Percentiles rank a stretch among this genome's conserved stretches.
Evolutionary conservation across 2,797 vertebrate genomes (phyloP).

Genomic region (Rhynchotus rufescens): DNA sequence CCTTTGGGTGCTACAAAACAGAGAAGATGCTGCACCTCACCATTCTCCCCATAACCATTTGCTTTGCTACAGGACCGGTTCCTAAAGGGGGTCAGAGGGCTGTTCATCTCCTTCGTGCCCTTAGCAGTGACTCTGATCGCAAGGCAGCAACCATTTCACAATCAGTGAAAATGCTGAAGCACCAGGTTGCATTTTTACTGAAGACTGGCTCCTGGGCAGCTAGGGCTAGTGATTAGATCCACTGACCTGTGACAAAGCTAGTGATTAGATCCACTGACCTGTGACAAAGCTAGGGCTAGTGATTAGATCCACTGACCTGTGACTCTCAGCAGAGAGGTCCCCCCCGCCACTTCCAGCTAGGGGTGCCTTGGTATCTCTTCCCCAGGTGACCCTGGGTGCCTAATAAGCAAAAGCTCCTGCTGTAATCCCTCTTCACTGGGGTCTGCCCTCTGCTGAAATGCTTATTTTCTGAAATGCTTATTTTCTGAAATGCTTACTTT

Average conservation of each 20-base stretch:
- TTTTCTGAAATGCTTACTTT: neutral
- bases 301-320: neutral
- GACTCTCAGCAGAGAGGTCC: neutral
- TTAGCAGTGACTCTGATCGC: neutral
- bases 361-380: neutral
- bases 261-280: neutral
- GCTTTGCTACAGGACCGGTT: neutral
- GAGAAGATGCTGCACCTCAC: neutral
- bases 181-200: neutral
- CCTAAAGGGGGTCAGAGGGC: neutral
- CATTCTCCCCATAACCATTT: rapidly evolving
- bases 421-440: rapidly evolving
- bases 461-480: neutral
- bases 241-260: neutral
- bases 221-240: neutral
- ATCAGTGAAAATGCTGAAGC: neutral
- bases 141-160: neutral
- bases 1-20: neutral
- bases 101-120: neutral
- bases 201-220: neutral
- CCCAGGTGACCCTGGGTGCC: neutral
- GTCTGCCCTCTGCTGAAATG: neutral
- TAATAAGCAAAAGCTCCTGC: neutral
- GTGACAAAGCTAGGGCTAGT: rapidly evolving
- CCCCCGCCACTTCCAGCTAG: neutral